Evolutionary conservation across 2,113 vertebrate species (phyloP).

Genomic region (Neodontobutis hainanensis): DNA sequence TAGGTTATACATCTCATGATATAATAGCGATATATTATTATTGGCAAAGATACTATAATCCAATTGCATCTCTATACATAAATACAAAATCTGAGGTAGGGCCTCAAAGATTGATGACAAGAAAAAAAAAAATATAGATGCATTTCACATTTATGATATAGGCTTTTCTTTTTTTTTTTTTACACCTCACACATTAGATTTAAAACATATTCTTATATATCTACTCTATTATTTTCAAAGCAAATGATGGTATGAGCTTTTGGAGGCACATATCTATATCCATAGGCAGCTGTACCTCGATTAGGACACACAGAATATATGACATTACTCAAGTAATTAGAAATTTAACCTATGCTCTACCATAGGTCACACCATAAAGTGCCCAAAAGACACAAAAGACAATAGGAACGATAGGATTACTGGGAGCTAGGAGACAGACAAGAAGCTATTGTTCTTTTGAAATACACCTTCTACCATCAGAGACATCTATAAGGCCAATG

Average conservation of each 20-base stretch:
- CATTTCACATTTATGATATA: slow-evolving; percentile 86
- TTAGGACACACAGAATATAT: slow-evolving; percentile 88
- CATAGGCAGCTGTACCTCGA: slow-evolving; percentile 92
- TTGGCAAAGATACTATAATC: slow-evolving; percentile 98
- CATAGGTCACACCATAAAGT: slow-evolving; percentile 94
- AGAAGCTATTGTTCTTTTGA: slow-evolving; percentile 76
- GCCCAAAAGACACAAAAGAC: slow-evolving; percentile 88
- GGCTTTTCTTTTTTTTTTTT: slow-evolving; percentile 56
- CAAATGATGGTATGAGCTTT: slow-evolving; percentile 82
- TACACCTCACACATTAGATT: slow-evolving; percentile 78
- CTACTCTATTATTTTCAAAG: slow-evolving; percentile 78
- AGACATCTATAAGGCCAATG: slow-evolving; percentile 94
- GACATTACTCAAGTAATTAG: slow-evolving; percentile 96
- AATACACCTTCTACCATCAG: slow-evolving; percentile 81
- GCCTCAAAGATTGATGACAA: slow-evolving; percentile 95
- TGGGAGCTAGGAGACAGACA: slow-evolving; percentile 80
- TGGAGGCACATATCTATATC: slow-evolving; percentile 95
- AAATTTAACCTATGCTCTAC: slow-evolving; percentile 89
- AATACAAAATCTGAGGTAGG: slow-evolving; percentile 99
- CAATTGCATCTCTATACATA: slow-evolving; percentile 98
- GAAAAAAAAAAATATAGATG: slow-evolving; percentile 85
- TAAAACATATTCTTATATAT: slow-evolving; percentile 81
- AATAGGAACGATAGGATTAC: slow-evolving; percentile 75
- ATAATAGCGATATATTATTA: slow-evolving; percentile 92
- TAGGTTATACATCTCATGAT: slow-evolving; percentile 91